Evolutionary conservation across 1,140 invertebrate species (phyloP), one percentile per base, ranked within the genome.

Genomic region (Bombus soroeensis): DNA sequence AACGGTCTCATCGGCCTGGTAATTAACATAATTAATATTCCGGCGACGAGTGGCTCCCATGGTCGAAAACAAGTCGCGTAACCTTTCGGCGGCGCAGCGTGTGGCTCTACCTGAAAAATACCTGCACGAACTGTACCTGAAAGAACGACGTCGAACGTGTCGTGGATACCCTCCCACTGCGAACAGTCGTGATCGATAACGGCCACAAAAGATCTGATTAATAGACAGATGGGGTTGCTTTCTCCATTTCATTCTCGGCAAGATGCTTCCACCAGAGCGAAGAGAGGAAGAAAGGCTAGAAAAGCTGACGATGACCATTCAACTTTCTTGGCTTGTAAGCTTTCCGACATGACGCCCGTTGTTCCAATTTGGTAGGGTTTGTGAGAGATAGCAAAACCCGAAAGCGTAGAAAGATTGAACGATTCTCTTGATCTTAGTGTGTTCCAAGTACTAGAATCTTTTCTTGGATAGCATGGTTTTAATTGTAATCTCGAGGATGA

Each of bases 11-110:
- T 87, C 84, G 81, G 73, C 9, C 66, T 71, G 43, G 80, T 90
- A 90, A 90, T 90, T 90, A 90, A 88, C 87, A 88, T 90, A 90
- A 90, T 91, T 89, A 88, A 91, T 90, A 91, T 85, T 83, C 62
- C 84, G 81, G 76, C 89, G 91, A 92, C 92, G 93, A 93, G 89
- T 90, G 83, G 90, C 92, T 93, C 92, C 92, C 89, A 90, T 86
- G 89, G 92, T 76, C 80, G 76, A 76, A 82, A 87, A 91, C 91
- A 82, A 87, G 80, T 80, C 66, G 88, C 84, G 79, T 73, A 88
- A 78, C 53, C 85, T 90, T 88, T 88, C 32, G 74, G 70, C 83
- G 73, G 87, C 93, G 78, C 92, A 93, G 92, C 91, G 85, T 92
- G 93, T 90, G 90, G 90, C 78, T 91, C 85, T 93, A 91, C 90